Percentiles rank a stretch among this genome's conserved stretches.
Conservation (phyloP, 1,140 invertebrate genomes). For the Trichonephila clavipes region DNA sequence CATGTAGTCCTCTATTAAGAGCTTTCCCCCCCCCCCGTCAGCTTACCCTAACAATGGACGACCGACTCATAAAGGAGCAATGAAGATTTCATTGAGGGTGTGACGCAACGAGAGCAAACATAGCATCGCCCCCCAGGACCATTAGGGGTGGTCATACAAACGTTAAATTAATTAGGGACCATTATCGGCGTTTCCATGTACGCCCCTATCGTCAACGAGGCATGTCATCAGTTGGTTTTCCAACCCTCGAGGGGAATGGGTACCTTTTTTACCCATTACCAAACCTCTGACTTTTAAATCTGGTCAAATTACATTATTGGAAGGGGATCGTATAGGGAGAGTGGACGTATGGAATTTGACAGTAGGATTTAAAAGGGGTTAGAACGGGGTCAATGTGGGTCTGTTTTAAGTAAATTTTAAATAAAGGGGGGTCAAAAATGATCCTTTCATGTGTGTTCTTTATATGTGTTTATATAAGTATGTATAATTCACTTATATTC, state of each 20-base stretch:
- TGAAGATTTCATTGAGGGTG: slow-evolving; percentile 39
- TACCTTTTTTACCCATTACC: slow-evolving; percentile 59
- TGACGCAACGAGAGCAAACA: slow-evolving; percentile 49
- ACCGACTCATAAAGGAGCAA: slow-evolving; percentile 51
- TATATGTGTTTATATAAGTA: too few relatives aligned
- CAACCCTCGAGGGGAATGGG: slow-evolving; percentile 27
- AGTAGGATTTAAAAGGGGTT: slow-evolving; percentile 9
- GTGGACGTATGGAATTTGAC: neutral
- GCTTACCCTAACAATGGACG: slow-evolving; percentile 1
- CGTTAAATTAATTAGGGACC: slow-evolving; percentile 72
- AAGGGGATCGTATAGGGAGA: neutral
- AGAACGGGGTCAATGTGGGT: neutral
- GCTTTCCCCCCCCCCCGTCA: neutral
- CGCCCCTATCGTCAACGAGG: slow-evolving; percentile 44
- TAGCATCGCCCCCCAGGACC: slow-evolving; percentile 16
- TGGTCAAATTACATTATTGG: slow-evolving; percentile 33
- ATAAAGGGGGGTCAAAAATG: neutral
- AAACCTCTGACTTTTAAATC: slow-evolving; percentile 67
- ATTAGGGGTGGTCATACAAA: slow-evolving; percentile 58
- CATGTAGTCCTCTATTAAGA: slow-evolving; percentile 8
- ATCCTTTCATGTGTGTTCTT: too few relatives aligned
- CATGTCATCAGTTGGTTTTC: slow-evolving; percentile 55
- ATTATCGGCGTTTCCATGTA: slow-evolving; percentile 39
- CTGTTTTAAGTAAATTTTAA: neutral
- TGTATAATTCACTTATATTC: too few relatives aligned